Evolutionary conservation across 2,888 invertebrate genomes (phyloP), one percentile per base, ranked within the genome.

Genomic region (Calliopum simillimum): DNA sequence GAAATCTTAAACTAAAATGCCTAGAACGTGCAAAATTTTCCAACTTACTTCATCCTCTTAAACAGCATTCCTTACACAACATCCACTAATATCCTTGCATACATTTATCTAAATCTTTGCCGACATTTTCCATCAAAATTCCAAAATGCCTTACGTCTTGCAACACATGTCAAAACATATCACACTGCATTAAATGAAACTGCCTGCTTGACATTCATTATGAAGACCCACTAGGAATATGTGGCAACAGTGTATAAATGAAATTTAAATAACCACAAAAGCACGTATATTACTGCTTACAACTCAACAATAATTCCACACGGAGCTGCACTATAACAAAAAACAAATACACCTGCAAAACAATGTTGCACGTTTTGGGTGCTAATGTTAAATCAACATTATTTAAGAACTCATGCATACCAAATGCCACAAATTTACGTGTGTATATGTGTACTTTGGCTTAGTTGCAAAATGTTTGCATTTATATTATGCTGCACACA

Each of bases 361-460:
- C 56, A 56, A 66, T 56, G 69, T 49, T 25, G 64, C 69, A 63
- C 47, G 56, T 51, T 59, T 49, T 16, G 67, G 72, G 76, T 81
- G 81, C 79, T 82, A 81, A 81, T 81, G 79, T 79, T 81, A 82
- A 82, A 84, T 82, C 84, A 82, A 82, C 82, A 84, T 84, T 83
- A 82, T 82, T 82, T 81, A 80, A 80, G 75, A 82, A 80, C 75
- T 76, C 84, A 82, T 83, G 82, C 84, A 83, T 84, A 80, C 76
- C 74, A 82, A 82, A 82, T 83, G 77, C 77, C 77, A 71, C 71
- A 75, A 74, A 75, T 71, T 19, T 21, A 55, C 63, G 51, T 16
- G 44, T 21, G 44, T 21, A 8, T 43, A 2, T 49, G 12, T 25
- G 53, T 11, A 23, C 11, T 21, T 16, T 51, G 41, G 49, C 33